Conservation (phyloP, 2,113 vertebrate species). For the Cygnus atratus region DNA sequence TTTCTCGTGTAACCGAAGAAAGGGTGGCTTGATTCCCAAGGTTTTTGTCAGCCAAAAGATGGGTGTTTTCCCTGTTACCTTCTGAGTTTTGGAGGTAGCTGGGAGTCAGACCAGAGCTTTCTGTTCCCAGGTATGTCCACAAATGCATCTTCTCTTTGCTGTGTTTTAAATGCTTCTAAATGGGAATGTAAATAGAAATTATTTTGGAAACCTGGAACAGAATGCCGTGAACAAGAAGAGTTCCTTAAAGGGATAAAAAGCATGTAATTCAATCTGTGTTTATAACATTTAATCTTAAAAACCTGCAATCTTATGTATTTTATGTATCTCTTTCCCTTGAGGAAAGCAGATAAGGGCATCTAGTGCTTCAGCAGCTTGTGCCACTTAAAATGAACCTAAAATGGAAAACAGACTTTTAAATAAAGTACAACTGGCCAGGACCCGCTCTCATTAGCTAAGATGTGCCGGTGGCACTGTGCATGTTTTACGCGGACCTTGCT, state of each 20-base stretch:
- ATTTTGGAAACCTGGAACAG: conserved; percentile 15
- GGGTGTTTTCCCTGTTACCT: not conserved
- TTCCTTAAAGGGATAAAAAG: conserved; percentile 22
- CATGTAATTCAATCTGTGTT: conserved; percentile 44
- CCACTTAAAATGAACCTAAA: not conserved
- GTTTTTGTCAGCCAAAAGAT: not conserved
- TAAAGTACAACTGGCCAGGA: not conserved
- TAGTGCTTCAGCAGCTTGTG: not conserved
- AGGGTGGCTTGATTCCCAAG: not conserved
- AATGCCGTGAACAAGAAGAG: not conserved
- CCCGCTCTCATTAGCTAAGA: not conserved
- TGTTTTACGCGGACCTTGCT: not conserved
- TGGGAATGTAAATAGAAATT: not conserved
- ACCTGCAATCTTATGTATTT: not conserved
- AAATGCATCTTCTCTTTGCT: not conserved
- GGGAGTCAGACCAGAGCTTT: not conserved
- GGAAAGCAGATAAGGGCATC: conserved; percentile 35
- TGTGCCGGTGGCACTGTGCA: not conserved
- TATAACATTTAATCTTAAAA: conserved; percentile 44
- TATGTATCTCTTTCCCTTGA: not conserved
- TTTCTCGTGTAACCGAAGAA: not conserved
- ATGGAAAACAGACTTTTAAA: not conserved
- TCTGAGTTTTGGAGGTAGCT: not conserved
- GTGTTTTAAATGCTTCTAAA: not conserved
- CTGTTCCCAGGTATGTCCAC: not conserved